Percentiles rank a stretch among this genome's conserved stretches.
These are phyloP conservation scores for Prosapia bicincta DNA, from an alignment of 2,888 invertebrate species.

Conservation along the genomic window DNA sequence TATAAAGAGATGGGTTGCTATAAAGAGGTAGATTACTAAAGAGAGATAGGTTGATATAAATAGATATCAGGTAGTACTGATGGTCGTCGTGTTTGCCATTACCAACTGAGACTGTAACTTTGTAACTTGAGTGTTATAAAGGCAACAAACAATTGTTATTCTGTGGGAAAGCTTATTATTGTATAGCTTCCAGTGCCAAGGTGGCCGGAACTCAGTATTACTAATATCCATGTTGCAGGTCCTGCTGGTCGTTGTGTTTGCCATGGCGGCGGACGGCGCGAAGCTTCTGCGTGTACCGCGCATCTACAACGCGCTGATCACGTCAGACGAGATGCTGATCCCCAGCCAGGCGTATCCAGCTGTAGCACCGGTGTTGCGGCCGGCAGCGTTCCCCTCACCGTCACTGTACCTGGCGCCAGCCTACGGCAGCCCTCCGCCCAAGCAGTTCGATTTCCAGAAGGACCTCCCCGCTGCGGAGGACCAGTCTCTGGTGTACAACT, in stretches of 20 bases:
- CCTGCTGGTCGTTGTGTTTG: background rate
- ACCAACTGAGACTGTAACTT: too few species aligned
- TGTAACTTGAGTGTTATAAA: too few species aligned
- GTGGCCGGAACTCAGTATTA: too few species aligned
- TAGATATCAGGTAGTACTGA: too few species aligned
- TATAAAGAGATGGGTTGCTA: too few species aligned
- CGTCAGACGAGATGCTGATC: conserved; percentile 69
- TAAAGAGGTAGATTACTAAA: too few species aligned
- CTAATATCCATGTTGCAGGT: conserved; percentile 13
- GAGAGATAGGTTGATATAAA: too few species aligned
- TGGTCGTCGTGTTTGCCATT: too few species aligned
- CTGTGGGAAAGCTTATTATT: too few species aligned
- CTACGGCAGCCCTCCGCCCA: conserved; percentile 5
- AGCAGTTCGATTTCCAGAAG: background rate
- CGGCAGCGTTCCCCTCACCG: conserved; percentile 15
- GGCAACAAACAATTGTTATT: too few species aligned
- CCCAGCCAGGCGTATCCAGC: conserved; percentile 71
- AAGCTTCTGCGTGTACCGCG: conserved; percentile 63
- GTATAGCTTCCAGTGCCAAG: too few species aligned
- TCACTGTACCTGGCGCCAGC: conserved; percentile 7
- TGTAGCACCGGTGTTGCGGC: conserved; percentile 39
- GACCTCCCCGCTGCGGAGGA: background rate
- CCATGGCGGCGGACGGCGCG: conserved; percentile 14
- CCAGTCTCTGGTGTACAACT: background rate
- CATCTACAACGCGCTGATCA: conserved; percentile 76